Evolutionary conservation across 2,888 invertebrate genomes (phyloP).

Genomic region (Rotaria sp.): DNA sequence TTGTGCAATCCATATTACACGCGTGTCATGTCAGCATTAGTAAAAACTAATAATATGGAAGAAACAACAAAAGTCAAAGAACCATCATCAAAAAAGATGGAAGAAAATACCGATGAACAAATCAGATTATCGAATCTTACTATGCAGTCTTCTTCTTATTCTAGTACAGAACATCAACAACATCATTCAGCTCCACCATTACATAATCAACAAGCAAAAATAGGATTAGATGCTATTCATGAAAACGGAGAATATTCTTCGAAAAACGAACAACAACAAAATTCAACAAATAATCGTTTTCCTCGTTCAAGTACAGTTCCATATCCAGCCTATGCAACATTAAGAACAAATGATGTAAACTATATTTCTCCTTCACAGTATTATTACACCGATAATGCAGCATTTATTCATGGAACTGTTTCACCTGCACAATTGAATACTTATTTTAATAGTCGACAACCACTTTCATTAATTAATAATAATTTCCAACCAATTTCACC

Average conservation of each 20-base stretch:
- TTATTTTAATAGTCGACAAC: background rate
- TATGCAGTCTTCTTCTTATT: background rate
- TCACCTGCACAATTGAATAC: background rate
- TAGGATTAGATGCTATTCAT: background rate
- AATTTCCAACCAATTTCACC: constrained; percentile 27
- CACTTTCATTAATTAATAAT: background rate
- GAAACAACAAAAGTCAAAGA: background rate
- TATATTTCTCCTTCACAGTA: background rate
- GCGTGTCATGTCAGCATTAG: background rate
- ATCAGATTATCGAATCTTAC: background rate
- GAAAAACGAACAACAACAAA: background rate
- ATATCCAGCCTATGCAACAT: constrained; percentile 9
- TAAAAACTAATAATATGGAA: background rate
- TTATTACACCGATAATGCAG: background rate
- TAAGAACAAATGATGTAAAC: background rate
- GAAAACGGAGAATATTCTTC: background rate
- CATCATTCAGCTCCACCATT: background rate
- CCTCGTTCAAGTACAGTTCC: constrained; percentile 13
- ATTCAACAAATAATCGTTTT: background rate
- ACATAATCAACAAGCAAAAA: background rate
- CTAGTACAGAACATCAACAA: background rate
- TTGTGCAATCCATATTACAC: background rate
- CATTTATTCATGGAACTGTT: background rate
- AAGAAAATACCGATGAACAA: background rate
- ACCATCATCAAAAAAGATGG: background rate